Base-by-base conservation (phyloP, 2,888 invertebrate species). In the Drosophila kambysellisi region DNA sequence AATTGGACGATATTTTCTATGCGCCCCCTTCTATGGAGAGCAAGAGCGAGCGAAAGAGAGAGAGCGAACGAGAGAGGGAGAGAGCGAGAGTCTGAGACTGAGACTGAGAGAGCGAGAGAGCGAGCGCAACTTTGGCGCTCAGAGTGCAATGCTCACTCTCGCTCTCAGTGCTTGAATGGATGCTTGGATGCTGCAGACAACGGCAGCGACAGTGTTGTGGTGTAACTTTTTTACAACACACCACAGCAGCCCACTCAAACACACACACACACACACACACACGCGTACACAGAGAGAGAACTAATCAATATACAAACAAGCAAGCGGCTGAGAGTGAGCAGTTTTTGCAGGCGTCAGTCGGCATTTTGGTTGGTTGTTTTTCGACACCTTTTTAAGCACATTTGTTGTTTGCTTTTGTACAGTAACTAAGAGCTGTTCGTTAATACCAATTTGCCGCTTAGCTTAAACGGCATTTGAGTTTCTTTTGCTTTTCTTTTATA, bases 331-430 rank as follows among this genome's bases (percentile, higher is more conserved):
- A 60, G 65, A 58, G 37, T 53, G 56, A 70, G 51, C 54, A 63
- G 52, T 50, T 62, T 68, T 68, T 52, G 46, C 75, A 61, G 80
- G 85, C 81, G 67, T 68, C 70, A 63, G 66, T 76, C 82, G 70
- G 87, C 89, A 84, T 82, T 85, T 89, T 89, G 88, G 85, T 85
- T 85, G 89, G 85, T 78, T 84, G 89, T 76, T 79, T 74, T 84
- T 82, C 72, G 76, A 84, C 84, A 84, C 89, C 84, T 84, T 71
- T 46, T 32, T 25, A 48, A 80, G 57, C 74, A 62, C 37, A 66
- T 67, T 46, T 75, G 52, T 33, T 63, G n/a, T 43, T n/a, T 41
- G n/a, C 9, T 17, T 12, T 62, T 52, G 37, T 17, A 39, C 39
- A 35, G 39, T 37, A 53, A 69, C 48, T 29, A 53, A 57, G 61